Conservation (phyloP, 1,140 invertebrate genomes). For the Lanistes nyassanus region DNA sequence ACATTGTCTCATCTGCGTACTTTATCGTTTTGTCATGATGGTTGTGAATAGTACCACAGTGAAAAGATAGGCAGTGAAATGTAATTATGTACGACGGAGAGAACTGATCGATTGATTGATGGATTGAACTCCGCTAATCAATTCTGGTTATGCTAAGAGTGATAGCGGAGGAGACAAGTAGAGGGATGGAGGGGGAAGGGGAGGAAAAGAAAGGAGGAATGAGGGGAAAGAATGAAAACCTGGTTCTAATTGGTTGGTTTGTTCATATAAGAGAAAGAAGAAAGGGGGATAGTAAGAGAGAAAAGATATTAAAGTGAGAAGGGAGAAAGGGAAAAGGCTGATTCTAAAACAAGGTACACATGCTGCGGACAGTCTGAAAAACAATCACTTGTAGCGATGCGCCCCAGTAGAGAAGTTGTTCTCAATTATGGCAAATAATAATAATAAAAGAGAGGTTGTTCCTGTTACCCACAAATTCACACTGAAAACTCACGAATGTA, state of each 20-base stretch:
- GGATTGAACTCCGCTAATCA: background rate
- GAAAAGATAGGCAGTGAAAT: too few species aligned
- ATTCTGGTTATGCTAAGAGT: background rate
- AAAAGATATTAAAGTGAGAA: background rate
- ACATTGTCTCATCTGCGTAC: too few species aligned
- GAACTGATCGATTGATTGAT: background rate
- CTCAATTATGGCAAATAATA: too few species aligned
- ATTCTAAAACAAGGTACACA: background rate
- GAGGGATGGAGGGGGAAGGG: conserved; percentile 11
- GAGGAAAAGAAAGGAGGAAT: conserved; percentile 8
- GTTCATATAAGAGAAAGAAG: too few species aligned
- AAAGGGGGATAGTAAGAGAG: background rate
- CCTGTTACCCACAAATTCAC: background rate
- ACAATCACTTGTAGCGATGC: too few species aligned
- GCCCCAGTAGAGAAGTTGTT: too few species aligned
- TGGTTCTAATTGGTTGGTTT: too few species aligned
- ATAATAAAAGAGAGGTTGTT: too few species aligned
- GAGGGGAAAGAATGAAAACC: background rate
- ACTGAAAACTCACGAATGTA: conserved; percentile 2
- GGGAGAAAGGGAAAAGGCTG: background rate
- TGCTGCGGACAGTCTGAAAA: background rate
- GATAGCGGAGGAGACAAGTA: background rate
- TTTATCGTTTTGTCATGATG: too few species aligned
- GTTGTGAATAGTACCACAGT: too few species aligned
- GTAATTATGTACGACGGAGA: background rate